Percentiles rank a stretch among this genome's conserved stretches.
Conservation (phyloP, 2,797 vertebrate genomes). For the Pangasius krempfi region DNA sequence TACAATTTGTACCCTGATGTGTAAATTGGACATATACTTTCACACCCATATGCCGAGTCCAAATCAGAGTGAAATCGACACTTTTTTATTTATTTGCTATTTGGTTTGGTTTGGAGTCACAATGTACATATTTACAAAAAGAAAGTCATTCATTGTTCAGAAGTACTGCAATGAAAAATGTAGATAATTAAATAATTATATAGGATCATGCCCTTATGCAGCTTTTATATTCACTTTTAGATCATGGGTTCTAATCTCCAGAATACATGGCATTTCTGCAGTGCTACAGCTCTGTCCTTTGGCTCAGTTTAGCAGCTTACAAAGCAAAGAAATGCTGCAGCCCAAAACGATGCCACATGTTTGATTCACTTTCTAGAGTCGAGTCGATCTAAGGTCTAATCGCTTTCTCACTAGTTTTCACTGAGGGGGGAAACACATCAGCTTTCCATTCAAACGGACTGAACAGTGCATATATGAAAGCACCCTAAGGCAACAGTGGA, state of each 20-base stretch:
- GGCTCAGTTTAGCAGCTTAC: neutral
- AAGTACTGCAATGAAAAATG: neutral
- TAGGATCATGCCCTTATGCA: neutral
- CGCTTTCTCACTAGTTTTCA: neutral
- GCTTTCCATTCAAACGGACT: neutral
- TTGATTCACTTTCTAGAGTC: neutral
- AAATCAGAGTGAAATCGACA: neutral
- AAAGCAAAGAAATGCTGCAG: neutral
- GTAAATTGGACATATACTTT: neutral
- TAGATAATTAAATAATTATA: neutral
- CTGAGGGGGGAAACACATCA: neutral
- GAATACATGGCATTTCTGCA: neutral
- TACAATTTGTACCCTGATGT: neutral
- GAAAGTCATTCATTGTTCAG: neutral
- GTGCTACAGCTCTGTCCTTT: neutral
- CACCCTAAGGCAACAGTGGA: neutral
- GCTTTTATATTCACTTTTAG: neutral
- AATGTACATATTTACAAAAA: neutral
- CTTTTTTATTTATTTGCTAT: neutral
- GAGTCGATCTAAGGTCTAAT: neutral
- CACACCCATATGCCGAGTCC: neutral
- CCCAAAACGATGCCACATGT: neutral
- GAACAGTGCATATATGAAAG: neutral
- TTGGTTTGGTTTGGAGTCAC: neutral
- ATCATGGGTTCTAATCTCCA: neutral